These are phyloP conservation scores for Xestobium rufovillosum DNA, from an alignment of 2,888 invertebrate genomes.

Conservation along the genomic window DNA sequence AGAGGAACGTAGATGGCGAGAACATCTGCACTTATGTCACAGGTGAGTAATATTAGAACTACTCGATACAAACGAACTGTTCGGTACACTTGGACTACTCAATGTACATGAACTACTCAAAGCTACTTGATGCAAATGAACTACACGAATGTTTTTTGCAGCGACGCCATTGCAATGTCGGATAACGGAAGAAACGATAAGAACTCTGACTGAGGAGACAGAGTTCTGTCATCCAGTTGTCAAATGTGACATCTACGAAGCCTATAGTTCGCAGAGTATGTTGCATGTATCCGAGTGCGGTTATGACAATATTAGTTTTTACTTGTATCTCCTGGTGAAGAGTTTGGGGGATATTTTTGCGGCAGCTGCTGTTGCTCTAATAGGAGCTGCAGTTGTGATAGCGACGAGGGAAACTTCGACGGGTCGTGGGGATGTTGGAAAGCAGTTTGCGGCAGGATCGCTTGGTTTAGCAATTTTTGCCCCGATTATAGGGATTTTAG, in stretches of 20 bases:
- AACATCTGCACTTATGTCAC: slow-evolving; percentile 66
- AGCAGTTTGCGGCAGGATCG: slow-evolving; percentile 69
- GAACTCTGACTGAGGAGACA: slow-evolving; percentile 34
- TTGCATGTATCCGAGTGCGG: slow-evolving; percentile 66
- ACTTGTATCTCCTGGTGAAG: slow-evolving; percentile 61
- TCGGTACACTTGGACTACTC: no score
- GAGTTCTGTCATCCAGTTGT: slow-evolving; percentile 55
- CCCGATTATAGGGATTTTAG: slow-evolving; percentile 46
- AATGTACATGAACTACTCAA: no score
- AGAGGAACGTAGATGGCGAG: slow-evolving; percentile 34
- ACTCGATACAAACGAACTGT: no score
- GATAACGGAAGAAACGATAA: slow-evolving; percentile 48
- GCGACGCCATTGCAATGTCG: slow-evolving; percentile 52
- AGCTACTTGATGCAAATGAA: no score
- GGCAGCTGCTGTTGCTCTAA: slow-evolving; percentile 60
- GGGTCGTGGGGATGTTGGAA: slow-evolving; percentile 71
- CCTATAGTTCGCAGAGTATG: slow-evolving; percentile 61
- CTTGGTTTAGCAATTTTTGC: slow-evolving; percentile 66
- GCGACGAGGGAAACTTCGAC: slow-evolving; percentile 74
- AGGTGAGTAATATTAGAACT: slow-evolving; percentile 45
- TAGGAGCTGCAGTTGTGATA: slow-evolving; percentile 72
- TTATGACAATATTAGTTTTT: slow-evolving; percentile 60
- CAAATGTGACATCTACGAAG: slow-evolving; percentile 63
- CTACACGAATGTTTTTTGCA: no score
- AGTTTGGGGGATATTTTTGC: slow-evolving; percentile 70